Conservation (phyloP, 2,113 vertebrate species). For the Protomyctophum bolini region DNA sequence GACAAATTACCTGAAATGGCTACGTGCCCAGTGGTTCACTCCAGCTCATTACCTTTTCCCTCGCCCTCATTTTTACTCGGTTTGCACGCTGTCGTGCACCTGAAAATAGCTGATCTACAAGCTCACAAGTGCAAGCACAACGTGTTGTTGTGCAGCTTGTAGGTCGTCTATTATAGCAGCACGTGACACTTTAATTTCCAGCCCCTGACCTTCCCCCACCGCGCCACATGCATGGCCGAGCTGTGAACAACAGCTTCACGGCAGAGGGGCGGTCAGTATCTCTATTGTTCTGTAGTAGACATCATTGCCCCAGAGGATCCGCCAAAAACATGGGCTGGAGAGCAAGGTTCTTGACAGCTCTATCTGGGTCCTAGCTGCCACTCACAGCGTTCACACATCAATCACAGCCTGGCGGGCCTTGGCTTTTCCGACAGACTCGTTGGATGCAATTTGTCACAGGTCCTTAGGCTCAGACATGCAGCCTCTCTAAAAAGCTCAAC, state of each 20-base stretch:
- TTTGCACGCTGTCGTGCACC: too few relatives aligned
- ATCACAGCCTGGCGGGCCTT: constrained; percentile 60
- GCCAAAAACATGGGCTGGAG: constrained; percentile 41
- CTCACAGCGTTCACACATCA: constrained; percentile 69
- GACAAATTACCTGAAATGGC: constrained; percentile 11
- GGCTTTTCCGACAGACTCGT: constrained; percentile 54
- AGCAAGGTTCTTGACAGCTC: constrained; percentile 63
- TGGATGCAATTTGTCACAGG: constrained; percentile 68
- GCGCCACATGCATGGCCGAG: constrained; percentile 47
- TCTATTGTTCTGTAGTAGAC: constrained; percentile 54
- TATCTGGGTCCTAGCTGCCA: constrained; percentile 72
- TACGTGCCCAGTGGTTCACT: constrained; percentile 1
- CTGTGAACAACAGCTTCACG: constrained; percentile 59
- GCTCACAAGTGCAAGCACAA: too few relatives aligned
- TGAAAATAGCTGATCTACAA: too few relatives aligned
- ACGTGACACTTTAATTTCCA: constrained; percentile 29
- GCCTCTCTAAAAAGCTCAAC: constrained; percentile 60
- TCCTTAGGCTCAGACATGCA: constrained; percentile 65
- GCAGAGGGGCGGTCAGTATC: constrained; percentile 38
- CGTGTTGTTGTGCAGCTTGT: too few relatives aligned
- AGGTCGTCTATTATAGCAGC: too few relatives aligned
- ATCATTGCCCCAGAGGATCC: constrained; percentile 48
- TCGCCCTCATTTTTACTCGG: background rate
- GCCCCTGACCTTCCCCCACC: constrained; percentile 6
- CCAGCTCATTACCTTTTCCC: constrained; percentile 32